Evolutionary conservation across 2,888 invertebrate genomes (phyloP), one percentile per base, ranked within the genome.

Genomic region (Brenthis daphne): DNA sequence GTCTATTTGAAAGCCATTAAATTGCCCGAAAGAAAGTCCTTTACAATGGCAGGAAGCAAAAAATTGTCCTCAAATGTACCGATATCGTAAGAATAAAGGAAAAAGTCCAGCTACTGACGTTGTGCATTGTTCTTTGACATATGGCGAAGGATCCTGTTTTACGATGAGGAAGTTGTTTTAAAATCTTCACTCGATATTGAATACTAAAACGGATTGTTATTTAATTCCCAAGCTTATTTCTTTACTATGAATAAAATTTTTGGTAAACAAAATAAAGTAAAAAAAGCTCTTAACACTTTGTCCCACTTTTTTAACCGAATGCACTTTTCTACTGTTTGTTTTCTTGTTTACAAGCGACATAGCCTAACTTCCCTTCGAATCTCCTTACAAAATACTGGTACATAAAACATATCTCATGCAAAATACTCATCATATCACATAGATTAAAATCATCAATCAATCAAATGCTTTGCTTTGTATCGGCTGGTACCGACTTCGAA

Each of bases 1-100:
- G 64, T 50, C 57, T 13, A 56, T 68, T 68, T 53, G 37, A 57
- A 64, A 64, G 57, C 64, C 56, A 57, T 68, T 67, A 63, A 67
- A 63, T 57, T 61, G 43, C 57, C 29, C 55, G 64, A 37, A 68
- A 20, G 57, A 57, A 57, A 64, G 53, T 57, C 29, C 48, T 3
- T 2, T n/a, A 58, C 24, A 58, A 47, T 29, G 16, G 54, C 3
- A 29, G 14, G 29, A 37, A 4, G 29, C 29, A 53, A 66, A 66
- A 66, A 66, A 53, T 37, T 13, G 57, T 37, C 37, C 3, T 50
- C 33, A 51, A 43, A 53, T 33, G 60, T 63, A 63, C 53, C 43
- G 54, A 66, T 29, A 48, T 24, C 47, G 43, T 58, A 63, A 63
- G 53, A 53, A 29, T 65, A 54, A 66, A n/a, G 29, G 6, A 54